Evolutionary conservation across 2,888 invertebrate species (phyloP).

Genomic region (Ecliptopera silaceata): DNA sequence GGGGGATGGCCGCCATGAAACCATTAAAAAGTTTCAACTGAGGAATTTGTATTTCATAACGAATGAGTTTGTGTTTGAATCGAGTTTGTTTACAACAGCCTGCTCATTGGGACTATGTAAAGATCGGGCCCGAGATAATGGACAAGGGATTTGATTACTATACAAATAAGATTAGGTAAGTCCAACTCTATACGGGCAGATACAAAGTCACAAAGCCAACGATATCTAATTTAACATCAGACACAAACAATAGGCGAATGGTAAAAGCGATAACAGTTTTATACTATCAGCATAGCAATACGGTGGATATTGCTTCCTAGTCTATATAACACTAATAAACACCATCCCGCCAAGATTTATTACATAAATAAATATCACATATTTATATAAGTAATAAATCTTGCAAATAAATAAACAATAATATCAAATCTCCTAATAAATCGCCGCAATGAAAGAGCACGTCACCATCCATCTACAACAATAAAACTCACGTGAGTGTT

Average conservation of each 20-base stretch:
- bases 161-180: neutral
- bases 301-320: neutral
- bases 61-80: slow-evolving; percentile 21
- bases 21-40: slow-evolving; percentile 26
- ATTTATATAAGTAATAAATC: slow-evolving; percentile 14
- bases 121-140: neutral
- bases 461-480: slow-evolving; percentile 52
- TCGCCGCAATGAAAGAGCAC: slow-evolving; percentile 42
- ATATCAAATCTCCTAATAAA: slow-evolving; percentile 35
- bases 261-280: too few species aligned
- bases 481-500: slow-evolving; percentile 77
- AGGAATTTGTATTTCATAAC: slow-evolving; percentile 19
- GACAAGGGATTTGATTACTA: neutral
- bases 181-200: too few species aligned
- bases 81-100: slow-evolving; percentile 10
- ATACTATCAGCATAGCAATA: too few species aligned
- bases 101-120: slow-evolving; percentile 1
- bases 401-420: slow-evolving; percentile 28
- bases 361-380: neutral
- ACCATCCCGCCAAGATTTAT: neutral
- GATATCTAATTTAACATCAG: too few species aligned
- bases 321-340: slow-evolving; percentile 9
- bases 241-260: too few species aligned
- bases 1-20: slow-evolving; percentile 15
- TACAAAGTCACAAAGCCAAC: too few species aligned